Conservation (phyloP, 2,888 invertebrate species). For the Hetaerina titia region DNA sequence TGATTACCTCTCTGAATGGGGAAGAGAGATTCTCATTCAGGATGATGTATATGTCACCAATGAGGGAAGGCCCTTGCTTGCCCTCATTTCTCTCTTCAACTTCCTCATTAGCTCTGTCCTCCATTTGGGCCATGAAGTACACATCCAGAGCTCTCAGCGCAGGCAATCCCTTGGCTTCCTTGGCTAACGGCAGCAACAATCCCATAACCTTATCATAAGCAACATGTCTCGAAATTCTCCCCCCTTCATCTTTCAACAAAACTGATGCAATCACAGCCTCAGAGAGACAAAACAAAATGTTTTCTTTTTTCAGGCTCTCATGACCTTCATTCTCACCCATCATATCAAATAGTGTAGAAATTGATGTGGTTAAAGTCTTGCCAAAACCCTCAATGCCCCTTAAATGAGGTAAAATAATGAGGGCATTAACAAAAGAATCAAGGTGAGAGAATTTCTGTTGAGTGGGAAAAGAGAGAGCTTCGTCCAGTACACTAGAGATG, state of each 20-base stretch:
- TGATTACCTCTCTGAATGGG: constrained; percentile 83
- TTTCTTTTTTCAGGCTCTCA: constrained; percentile 41
- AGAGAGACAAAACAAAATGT: constrained; percentile 79
- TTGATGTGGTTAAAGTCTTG: background rate
- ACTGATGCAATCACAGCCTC: constrained; percentile 80
- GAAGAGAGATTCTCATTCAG: constrained; percentile 84
- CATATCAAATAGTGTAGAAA: constrained; percentile 17
- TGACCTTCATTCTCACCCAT: background rate
- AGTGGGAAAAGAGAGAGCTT: constrained; percentile 75
- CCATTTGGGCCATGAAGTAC: background rate
- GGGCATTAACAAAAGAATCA: constrained; percentile 77
- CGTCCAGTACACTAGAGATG: constrained; percentile 18
- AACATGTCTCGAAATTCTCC: constrained; percentile 78
- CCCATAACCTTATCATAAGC: constrained; percentile 77
- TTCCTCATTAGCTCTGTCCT: background rate
- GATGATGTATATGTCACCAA: constrained; percentile 78
- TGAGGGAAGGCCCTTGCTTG: constrained; percentile 71
- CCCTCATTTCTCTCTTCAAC: constrained; percentile 76
- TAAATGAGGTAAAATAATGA: constrained; percentile 81
- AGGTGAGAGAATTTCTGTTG: constrained; percentile 76
- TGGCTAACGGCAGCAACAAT: constrained; percentile 77
- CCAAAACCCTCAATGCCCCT: constrained; percentile 76
- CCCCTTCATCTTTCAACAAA: constrained; percentile 79
- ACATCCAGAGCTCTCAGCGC: constrained; percentile 52
- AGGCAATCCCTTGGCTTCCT: constrained; percentile 76